Conservation (phyloP, 2,113 vertebrate species). For the Psilopogon haemacephalus region DNA sequence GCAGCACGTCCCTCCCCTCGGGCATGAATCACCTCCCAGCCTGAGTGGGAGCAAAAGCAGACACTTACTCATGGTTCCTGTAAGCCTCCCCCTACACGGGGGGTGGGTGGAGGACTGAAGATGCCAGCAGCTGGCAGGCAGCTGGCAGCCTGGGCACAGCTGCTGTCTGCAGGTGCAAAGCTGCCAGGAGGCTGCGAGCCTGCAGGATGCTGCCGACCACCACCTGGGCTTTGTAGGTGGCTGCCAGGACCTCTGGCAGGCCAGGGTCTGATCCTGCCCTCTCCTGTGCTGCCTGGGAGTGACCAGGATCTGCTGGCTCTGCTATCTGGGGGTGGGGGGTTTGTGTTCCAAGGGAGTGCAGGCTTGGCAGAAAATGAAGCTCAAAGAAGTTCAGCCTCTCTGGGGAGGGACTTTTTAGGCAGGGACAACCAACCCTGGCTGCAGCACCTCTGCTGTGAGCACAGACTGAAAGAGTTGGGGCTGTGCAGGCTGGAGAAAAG, state of each 20-base stretch:
- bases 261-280: accelerated
- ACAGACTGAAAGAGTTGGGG: no score
- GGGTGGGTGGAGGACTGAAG: background rate
- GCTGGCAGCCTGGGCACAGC: background rate
- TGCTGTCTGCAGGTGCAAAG: background rate
- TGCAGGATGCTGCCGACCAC: background rate
- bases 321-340: background rate
- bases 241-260: background rate
- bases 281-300: accelerated
- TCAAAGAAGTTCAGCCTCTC: background rate
- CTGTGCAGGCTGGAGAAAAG: no score
- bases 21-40: background rate
- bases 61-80: background rate
- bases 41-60: accelerated
- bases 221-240: background rate
- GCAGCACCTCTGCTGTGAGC: no score
- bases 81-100: accelerated
- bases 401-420: no score
- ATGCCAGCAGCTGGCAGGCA: background rate
- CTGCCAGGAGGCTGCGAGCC: background rate
- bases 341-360: background rate
- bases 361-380: background rate
- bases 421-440: no score
- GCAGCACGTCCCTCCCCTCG: background rate
- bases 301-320: background rate